phyloP scores from a whole-genome alignment of 2,113 vertebrate genomes.

The Melanotaenia duboulayi region DNA sequence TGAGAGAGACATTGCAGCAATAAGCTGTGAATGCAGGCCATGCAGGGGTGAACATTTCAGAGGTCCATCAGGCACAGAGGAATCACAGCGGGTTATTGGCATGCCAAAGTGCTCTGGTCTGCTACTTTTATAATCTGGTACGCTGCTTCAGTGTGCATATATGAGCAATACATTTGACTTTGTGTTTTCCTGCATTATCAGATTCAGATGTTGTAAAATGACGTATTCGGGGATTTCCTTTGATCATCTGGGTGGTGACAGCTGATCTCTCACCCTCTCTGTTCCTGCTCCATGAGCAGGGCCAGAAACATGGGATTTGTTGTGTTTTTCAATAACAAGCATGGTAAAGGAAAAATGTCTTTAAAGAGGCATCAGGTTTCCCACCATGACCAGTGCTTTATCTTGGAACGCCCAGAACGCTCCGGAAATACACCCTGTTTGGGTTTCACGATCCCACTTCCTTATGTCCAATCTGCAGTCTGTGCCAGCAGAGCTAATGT shows the following conservation, averaged over 20 bases:
- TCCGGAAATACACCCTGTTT: constrained; percentile 73
- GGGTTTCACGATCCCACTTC: constrained; percentile 68
- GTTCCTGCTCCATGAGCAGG: constrained; percentile 27
- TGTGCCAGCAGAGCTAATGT: constrained; percentile 61
- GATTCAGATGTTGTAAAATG: constrained; percentile 70
- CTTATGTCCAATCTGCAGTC: constrained; percentile 64
- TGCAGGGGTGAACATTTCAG: constrained; percentile 25
- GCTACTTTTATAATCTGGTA: constrained; percentile 28
- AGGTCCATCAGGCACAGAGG: constrained; percentile 5
- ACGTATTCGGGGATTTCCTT: constrained; percentile 58
- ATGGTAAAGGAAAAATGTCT: constrained; percentile 58
- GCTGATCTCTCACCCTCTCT: constrained; percentile 48
- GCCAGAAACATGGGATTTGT: constrained; percentile 40
- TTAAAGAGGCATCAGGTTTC: constrained; percentile 75
- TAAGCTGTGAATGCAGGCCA: constrained; percentile 27
- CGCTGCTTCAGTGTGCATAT: constrained; percentile 26
- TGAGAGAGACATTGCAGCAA: constrained; percentile 67
- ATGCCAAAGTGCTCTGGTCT: constrained; percentile 11
- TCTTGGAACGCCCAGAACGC: constrained; percentile 70
- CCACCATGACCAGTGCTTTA: constrained; percentile 61
- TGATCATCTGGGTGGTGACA: constrained; percentile 67
- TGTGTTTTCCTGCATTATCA: constrained; percentile 47
- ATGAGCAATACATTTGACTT: constrained; percentile 14
- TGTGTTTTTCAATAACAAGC: constrained; percentile 61
- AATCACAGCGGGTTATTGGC: constrained; percentile 18